Base-by-base conservation (phyloP, 2,113 vertebrate species). In the Perccottus glenii region DNA sequence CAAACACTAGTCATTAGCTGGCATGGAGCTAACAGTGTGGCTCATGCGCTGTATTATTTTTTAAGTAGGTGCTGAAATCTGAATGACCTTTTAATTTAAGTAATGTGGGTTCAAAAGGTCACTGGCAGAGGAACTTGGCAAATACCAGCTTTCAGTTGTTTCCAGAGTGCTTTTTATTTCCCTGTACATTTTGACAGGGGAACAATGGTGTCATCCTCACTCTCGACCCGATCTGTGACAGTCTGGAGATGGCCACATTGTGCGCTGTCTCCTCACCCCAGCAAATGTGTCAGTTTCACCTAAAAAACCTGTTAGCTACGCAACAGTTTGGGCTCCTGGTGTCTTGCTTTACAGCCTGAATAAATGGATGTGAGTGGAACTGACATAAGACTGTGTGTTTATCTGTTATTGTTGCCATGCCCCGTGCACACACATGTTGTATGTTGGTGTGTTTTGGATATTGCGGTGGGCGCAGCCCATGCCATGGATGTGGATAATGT, bases 301-400 rank as follows among this genome's bases (percentile, higher is more conserved):
- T 72, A 15, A 45, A 77, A 55, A 84, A 82, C 80, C 77, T 88
- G 73, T 85, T 70, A 73, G 78, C 74, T 38, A 69, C 11, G 59
- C 76, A 78, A 78, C 75, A 64, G 80, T 82, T 74, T 69, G 42
- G 72, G 70, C 67, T 56, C 78, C 75, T 72, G 11, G 11, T 72
- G 70, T 74, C 77, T 81, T 47, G 27, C 61, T 51, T 73, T 82
- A 81, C 71, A 76, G 60, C 61, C 69, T 73, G 73, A 27, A 27
- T 27, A 83, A 73, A 80, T 72, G 60, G 63, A 78, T 67, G 50
- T 58, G 52, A 87, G 75, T 82, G 64, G 75, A 88, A 87, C 73
- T n/a, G 75, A 77, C 81, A 77, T 78, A 74, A 88, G 68, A 58
- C 73, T 32, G 49, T 49, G 67, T 77, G 73, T 81, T 75, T 75